Conservation (phyloP, 2,797 vertebrate species). For the Amazonetta brasiliensis region DNA sequence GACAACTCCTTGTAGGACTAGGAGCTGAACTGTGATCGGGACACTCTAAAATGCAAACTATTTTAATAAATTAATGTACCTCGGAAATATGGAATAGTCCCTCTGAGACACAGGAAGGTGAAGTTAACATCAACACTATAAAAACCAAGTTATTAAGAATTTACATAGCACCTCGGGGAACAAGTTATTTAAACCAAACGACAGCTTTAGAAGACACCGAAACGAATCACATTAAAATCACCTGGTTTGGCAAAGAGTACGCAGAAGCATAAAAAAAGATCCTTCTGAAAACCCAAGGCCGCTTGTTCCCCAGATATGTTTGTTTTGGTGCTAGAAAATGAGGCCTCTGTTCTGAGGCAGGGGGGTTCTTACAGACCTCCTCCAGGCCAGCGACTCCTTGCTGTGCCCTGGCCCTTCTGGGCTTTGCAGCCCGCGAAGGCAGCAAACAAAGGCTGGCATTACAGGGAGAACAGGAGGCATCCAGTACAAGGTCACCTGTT, state of each 20-base stretch:
- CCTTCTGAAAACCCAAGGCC: neutral
- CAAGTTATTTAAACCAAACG: neutral
- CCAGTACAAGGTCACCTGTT: neutral
- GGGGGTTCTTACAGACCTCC: slow-evolving; percentile 15
- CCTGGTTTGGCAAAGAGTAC: neutral
- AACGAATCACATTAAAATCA: neutral
- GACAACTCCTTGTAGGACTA: neutral
- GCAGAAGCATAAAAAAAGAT: neutral
- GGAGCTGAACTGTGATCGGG: neutral
- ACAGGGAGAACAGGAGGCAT: neutral
- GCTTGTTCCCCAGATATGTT: neutral
- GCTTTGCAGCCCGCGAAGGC: neutral
- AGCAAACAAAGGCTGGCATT: neutral
- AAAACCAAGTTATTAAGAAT: neutral
- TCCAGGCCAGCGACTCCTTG: neutral
- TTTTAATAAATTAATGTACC: neutral
- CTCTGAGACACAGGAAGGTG: neutral
- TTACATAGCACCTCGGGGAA: neutral
- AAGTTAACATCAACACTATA: neutral
- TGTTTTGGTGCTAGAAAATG: accelerated
- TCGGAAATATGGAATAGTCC: neutral
- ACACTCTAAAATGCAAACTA: neutral
- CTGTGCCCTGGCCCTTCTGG: slow-evolving; percentile 8
- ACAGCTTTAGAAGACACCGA: neutral
- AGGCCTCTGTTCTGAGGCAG: neutral